Evolutionary conservation across 2,113 vertebrate species (phyloP).

Genomic region (Puffinus mauretanicus): DNA sequence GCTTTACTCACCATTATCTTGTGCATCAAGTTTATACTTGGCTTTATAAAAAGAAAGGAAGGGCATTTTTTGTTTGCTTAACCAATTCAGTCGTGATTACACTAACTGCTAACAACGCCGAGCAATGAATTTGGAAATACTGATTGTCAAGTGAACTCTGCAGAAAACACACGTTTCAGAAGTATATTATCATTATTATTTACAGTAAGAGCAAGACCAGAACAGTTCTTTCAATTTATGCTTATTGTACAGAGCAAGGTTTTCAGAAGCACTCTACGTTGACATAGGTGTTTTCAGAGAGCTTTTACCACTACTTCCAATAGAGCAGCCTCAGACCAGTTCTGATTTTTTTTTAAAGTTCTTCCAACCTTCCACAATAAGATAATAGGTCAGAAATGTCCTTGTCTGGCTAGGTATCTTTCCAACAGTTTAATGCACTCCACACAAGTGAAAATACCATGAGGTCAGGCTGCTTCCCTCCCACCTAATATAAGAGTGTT

Average conservation of each 20-base stretch:
- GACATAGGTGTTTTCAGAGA: not conserved
- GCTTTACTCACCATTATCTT: not conserved
- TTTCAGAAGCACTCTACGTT: not conserved
- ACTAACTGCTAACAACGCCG: not conserved
- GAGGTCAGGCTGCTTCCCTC: not conserved
- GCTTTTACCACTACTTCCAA: not conserved
- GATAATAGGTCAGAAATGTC: not conserved
- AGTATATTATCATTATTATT: not conserved
- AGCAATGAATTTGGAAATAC: not conserved
- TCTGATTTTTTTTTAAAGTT: not conserved
- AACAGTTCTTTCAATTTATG: not conserved
- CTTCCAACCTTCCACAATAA: not conserved
- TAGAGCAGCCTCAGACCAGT: not conserved
- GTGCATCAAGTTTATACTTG: not conserved
- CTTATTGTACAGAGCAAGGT: not conserved
- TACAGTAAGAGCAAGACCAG: not conserved
- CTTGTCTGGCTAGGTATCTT: not conserved
- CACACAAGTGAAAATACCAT: not conserved
- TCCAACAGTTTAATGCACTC: not conserved
- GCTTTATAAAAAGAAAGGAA: not conserved
- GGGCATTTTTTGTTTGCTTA: not conserved
- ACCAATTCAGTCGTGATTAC: not conserved
- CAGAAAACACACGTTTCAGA: not conserved
- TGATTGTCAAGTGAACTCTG: not conserved
- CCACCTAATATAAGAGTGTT: not conserved